Evolutionary conservation across 2,113 vertebrate species (phyloP).

Genomic region (Mustela nigripes): DNA sequence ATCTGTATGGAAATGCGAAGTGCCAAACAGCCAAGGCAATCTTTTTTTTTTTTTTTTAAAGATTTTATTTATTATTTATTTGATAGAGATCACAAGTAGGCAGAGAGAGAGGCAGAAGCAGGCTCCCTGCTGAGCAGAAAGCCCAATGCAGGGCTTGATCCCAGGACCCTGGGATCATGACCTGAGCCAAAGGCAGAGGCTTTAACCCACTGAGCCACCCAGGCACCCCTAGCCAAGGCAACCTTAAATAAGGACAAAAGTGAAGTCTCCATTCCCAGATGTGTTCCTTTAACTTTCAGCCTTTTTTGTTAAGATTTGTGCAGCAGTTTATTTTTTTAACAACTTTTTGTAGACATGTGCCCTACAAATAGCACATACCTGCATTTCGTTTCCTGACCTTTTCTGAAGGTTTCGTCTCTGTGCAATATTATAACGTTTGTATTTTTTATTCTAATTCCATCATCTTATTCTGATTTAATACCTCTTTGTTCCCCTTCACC

Average conservation of each 20-base stretch:
- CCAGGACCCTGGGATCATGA: too few species aligned
- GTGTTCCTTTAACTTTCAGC: neutral
- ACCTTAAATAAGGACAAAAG: neutral
- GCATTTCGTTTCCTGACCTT: neutral
- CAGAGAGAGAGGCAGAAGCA: too few species aligned
- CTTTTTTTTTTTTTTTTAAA: neutral
- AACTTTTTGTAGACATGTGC: neutral
- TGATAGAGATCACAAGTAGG: too few species aligned
- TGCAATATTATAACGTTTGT: neutral
- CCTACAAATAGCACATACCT: neutral
- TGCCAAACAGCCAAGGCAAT: neutral
- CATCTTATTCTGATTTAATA: conserved; percentile 4
- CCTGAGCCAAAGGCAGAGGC: too few species aligned
- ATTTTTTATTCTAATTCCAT: neutral
- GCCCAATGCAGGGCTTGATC: too few species aligned
- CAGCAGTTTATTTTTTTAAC: neutral
- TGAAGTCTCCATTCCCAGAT: neutral
- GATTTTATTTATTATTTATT: too few species aligned
- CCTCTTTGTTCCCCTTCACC: neutral
- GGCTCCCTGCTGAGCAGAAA: too few species aligned
- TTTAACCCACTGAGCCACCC: too few species aligned
- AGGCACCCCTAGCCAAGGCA: neutral
- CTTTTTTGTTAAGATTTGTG: neutral
- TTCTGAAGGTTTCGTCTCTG: conserved; percentile 20
- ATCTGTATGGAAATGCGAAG: neutral